Evolutionary conservation across 2,797 vertebrate genomes (phyloP).

Genomic region (Synaphobranchus kaupii): DNA sequence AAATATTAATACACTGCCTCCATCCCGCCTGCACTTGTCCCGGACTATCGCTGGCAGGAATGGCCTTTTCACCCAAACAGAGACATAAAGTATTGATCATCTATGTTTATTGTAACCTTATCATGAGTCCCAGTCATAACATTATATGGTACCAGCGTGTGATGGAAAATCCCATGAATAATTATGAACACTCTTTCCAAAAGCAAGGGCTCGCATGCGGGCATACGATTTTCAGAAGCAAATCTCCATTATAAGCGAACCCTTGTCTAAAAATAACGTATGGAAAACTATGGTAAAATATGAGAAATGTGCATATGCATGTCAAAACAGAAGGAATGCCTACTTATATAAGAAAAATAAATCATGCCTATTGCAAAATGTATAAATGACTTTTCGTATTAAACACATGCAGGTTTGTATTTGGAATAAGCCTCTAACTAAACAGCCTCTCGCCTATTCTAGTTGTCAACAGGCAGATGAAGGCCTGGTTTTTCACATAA

Average conservation of each 20-base stretch:
- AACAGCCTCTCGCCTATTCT: conserved; percentile 15
- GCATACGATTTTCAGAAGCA: neutral
- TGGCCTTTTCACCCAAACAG: conserved; percentile 11
- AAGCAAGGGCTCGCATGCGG: neutral
- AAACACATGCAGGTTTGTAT: neutral
- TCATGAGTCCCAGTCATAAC: neutral
- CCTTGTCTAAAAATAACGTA: neutral
- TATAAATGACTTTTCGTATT: neutral
- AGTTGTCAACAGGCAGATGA: conserved; percentile 25
- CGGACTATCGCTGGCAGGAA: neutral
- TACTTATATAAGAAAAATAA: neutral
- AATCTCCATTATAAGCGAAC: neutral
- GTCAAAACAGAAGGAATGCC: neutral
- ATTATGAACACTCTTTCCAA: too few relatives aligned
- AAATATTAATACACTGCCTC: conserved; percentile 29
- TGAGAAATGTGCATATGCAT: neutral
- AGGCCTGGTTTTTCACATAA: conserved; percentile 25
- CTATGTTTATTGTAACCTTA: conserved; percentile 12
- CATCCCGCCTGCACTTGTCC: neutral
- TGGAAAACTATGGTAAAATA: conserved; percentile 3
- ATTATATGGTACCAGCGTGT: neutral
- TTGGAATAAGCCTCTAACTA: neutral
- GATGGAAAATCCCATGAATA: neutral
- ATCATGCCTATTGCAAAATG: neutral
- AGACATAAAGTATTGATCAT: conserved; percentile 23